A percentile compares a stretch with the other conserved stretches of the same genome.
Conservation (phyloP, 1,140 invertebrate genomes). For the Drosophila pachea region DNA sequence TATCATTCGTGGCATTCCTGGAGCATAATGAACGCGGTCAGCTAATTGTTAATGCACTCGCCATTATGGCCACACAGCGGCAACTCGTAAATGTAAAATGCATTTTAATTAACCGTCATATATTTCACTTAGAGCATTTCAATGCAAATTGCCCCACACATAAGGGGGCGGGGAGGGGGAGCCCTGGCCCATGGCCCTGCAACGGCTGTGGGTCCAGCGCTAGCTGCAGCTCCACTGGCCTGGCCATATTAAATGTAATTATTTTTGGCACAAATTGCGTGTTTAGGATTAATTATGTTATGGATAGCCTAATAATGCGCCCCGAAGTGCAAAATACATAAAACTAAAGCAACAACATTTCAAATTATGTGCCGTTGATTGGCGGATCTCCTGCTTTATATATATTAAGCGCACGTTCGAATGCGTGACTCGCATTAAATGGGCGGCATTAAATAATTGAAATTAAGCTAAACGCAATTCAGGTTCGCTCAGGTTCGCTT, state of each 20-base stretch:
- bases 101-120: slow-evolving; percentile 73
- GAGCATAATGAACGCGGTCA: slow-evolving; percentile 70
- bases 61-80: slow-evolving; percentile 59
- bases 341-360: slow-evolving; percentile 44
- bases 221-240: not conserved
- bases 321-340: slow-evolving; percentile 57
- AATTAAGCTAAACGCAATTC: not conserved
- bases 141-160: slow-evolving; percentile 56
- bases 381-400: slow-evolving; percentile 51
- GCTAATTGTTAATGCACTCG: slow-evolving; percentile 76
- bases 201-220: slow-evolving; percentile 19
- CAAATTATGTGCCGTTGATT: slow-evolving; percentile 65
- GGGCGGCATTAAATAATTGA: not conserved
- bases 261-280: slow-evolving; percentile 76
- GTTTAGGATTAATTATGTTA: slow-evolving; percentile 77
- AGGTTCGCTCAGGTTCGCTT: not conserved
- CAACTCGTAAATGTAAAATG: slow-evolving; percentile 68
- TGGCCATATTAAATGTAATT: slow-evolving; percentile 70
- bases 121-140: slow-evolving; percentile 75
- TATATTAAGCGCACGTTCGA: slow-evolving; percentile 46
- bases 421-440: slow-evolving; percentile 58
- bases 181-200: slow-evolving; percentile 7
- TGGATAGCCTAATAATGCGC: slow-evolving; percentile 70
- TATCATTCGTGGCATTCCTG: not conserved
- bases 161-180: not conserved